phyloP scores from a whole-genome alignment of 2,888 invertebrate species.

The Seira sanloemensis region DNA sequence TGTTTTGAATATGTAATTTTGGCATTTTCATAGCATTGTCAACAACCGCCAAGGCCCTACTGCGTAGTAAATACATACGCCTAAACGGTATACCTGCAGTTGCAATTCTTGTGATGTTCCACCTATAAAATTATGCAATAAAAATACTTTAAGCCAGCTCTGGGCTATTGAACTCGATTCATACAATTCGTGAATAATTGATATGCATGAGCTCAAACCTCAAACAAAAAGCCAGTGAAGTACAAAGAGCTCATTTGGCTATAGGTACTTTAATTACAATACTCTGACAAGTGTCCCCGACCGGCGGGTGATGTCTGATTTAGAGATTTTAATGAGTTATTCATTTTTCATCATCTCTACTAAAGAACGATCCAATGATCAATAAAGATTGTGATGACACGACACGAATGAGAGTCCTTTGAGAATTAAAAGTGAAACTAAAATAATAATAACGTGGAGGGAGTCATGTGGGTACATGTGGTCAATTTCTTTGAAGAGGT shows the following conservation, averaged over 20 bases:
- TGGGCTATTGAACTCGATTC: neutral
- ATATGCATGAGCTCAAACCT: neutral
- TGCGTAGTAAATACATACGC: no score
- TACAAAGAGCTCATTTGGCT: neutral
- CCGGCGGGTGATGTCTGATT: neutral
- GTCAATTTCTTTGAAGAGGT: neutral
- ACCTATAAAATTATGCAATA: neutral
- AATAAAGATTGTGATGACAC: neutral
- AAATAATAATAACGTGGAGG: neutral
- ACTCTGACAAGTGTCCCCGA: neutral
- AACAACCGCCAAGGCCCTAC: no score
- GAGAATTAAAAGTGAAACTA: slow-evolving; percentile 8
- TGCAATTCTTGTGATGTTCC: neutral
- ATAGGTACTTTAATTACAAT: neutral
- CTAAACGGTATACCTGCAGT: neutral
- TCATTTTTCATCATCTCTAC: neutral
- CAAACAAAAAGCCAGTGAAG: no score
- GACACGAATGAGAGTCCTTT: neutral
- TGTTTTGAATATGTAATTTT: neutral
- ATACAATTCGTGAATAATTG: no score
- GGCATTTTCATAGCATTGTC: neutral
- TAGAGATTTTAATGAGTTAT: neutral
- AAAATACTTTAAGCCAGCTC: neutral
- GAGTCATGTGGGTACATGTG: neutral
- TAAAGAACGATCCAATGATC: neutral